Evolutionary conservation across 2,113 vertebrate species (phyloP), one percentile per base, ranked within the genome.

Genomic region (Cardinalis cardinalis): DNA sequence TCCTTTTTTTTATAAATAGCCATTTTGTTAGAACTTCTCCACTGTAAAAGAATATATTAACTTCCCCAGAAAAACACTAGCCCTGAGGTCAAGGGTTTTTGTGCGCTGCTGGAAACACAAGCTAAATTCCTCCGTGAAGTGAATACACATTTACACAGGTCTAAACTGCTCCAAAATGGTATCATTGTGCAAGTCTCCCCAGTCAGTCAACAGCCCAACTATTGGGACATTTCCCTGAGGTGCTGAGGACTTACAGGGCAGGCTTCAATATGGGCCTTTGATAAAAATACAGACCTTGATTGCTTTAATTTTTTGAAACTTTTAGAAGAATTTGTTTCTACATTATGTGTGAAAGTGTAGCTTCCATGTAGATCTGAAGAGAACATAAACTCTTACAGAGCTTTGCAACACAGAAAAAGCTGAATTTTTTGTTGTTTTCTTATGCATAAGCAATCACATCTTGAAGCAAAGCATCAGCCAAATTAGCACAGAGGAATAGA

Each of bases 51-150:
- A 91, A 49, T 61, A 32, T 73, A 43, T 88, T 96, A 38, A 40
- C 40, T 88, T 95, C 77, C 64, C 15, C 86, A 90, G 69, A 81
- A 93, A 90, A 75, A 59, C 44, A 40, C 46, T 77, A 86, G 76
- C 64, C 83, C 17, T 86, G 36, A 66, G 60, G 69, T 86, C 40
- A 66, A 73, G 34, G 24, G n/a, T 70, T 92, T 90, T 88, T 92
- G 51, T 84, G 23, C 58, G 3, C 31, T 88, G 29, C 55, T 91
- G 68, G 38, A 93, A 92, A 88, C 56, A 32, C 34, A 77, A 63
- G 52, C 59, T 72, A 60, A 94, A 86, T 84, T 80, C 25, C 28
- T 83, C 52, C 13, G 1, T 83, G 79, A 84, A 86, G 52, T 66
- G 64, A 90, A 86, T 84, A 74, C 21, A 60, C 36, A 69, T 64